A percentile compares a stretch with the other conserved stretches of the same genome.
These are phyloP conservation scores for Pseudococcus viburni DNA, from an alignment of 2,888 invertebrate species.

Conservation along the genomic window DNA sequence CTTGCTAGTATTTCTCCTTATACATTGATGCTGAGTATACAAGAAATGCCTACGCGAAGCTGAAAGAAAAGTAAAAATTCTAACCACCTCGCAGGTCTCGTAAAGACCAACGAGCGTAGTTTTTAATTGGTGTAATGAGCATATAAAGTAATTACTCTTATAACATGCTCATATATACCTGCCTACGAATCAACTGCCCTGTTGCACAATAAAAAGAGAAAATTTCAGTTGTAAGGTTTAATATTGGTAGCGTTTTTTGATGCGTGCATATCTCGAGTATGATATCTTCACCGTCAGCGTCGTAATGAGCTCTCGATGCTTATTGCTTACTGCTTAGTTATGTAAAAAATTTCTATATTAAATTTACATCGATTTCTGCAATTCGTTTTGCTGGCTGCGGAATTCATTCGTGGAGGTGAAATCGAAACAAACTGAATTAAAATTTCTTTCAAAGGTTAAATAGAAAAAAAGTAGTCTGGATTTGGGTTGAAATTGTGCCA, in stretches of 20 bases:
- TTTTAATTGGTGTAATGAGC: constrained; percentile 16
- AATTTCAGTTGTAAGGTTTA: not conserved
- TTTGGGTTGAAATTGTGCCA: not conserved
- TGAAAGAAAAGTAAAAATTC: constrained; percentile 7
- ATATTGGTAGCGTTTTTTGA: not conserved
- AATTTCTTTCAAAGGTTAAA: too few species aligned
- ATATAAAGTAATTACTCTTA: not conserved
- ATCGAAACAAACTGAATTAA: not conserved
- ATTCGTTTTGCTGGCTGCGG: not conserved
- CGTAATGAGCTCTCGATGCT: not conserved
- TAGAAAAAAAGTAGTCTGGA: too few species aligned
- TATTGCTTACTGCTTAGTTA: not conserved
- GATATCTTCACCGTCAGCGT: not conserved
- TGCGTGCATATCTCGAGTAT: constrained; percentile 11
- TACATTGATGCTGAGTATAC: not conserved
- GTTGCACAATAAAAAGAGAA: constrained; percentile 31
- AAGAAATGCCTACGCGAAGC: not conserved
- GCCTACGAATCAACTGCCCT: not conserved
- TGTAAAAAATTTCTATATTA: not conserved
- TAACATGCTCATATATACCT: not conserved
- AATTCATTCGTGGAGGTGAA: not conserved
- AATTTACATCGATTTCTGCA: constrained; percentile 17
- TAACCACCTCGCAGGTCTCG: not conserved
- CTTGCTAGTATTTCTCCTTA: not conserved
- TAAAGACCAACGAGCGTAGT: not conserved